phyloP scores from a whole-genome alignment of 2,113 vertebrate species.

The Periophthalmus modestus region DNA sequence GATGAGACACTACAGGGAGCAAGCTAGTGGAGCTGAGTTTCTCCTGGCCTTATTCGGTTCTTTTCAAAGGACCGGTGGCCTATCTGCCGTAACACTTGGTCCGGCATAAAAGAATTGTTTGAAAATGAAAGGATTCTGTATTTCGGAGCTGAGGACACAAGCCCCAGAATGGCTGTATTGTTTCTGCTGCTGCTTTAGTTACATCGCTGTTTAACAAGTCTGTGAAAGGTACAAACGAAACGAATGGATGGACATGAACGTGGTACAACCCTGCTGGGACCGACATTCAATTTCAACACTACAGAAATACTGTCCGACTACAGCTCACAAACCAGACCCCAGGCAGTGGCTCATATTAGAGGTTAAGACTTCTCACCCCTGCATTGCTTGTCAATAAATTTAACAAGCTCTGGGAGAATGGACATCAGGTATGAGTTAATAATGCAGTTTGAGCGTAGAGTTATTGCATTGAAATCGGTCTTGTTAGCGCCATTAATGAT shows the following conservation, averaged over 20 bases:
- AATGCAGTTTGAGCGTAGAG: conserved; percentile 53
- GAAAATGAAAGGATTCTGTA: conserved; percentile 35
- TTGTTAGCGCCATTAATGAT: not conserved
- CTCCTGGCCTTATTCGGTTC: conserved; percentile 22
- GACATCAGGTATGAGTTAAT: conserved; percentile 47
- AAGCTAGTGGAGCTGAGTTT: conserved; percentile 25
- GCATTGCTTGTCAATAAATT: conserved; percentile 56
- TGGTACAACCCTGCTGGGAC: conserved; percentile 55
- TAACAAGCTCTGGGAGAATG: conserved; percentile 35
- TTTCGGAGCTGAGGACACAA: conserved; percentile 29
- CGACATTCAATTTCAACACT: conserved; percentile 50
- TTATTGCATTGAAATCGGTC: conserved; percentile 17
- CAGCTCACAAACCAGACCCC: conserved; percentile 28
- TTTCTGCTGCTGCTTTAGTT: conserved; percentile 18
- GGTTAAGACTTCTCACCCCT: conserved; percentile 49
- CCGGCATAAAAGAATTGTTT: conserved; percentile 25
- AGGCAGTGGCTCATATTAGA: conserved; percentile 52
- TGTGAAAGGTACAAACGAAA: conserved; percentile 35
- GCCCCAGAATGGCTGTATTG: conserved; percentile 24
- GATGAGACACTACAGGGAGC: conserved; percentile 35
- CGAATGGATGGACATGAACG: conserved; percentile 42
- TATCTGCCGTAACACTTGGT: conserved; percentile 32
- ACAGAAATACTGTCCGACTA: conserved; percentile 48
- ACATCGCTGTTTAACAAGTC: conserved; percentile 38
- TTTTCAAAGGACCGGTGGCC: conserved; percentile 44